Percentiles rank a stretch among this genome's conserved stretches.
Conservation (phyloP, 2,113 vertebrate genomes). For the Hoplias malabaricus region DNA sequence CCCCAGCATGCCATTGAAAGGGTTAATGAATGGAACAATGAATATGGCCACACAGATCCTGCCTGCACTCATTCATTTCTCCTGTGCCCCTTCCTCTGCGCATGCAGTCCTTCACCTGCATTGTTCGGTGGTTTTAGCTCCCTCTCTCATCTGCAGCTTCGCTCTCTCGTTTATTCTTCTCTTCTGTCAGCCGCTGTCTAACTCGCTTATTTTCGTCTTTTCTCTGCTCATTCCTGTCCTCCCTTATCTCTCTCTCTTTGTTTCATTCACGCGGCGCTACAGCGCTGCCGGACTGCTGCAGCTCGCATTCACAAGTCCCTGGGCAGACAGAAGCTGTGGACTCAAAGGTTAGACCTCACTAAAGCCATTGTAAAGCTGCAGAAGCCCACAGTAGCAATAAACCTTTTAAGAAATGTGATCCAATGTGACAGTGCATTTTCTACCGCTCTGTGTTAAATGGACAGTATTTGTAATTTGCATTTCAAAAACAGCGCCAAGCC, state of each 20-base stretch:
- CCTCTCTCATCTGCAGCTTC: slow-evolving; percentile 27
- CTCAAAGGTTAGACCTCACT: neutral
- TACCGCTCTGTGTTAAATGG: too few relatives aligned
- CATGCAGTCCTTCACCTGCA: slow-evolving; percentile 10
- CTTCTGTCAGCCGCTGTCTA: slow-evolving; percentile 36
- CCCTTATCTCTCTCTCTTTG: slow-evolving; percentile 17
- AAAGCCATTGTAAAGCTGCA: neutral
- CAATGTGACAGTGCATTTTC: too few relatives aligned
- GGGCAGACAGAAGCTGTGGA: neutral
- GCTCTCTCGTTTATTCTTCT: slow-evolving; percentile 17
- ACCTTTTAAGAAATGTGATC: too few relatives aligned
- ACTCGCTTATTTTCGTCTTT: slow-evolving; percentile 32
- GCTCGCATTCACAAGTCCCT: neutral
- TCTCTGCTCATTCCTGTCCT: slow-evolving; percentile 19
- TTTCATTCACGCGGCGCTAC: slow-evolving; percentile 13
- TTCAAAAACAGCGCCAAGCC: too few relatives aligned
- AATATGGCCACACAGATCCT: slow-evolving; percentile 16
- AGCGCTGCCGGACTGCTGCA: slow-evolving; percentile 4
- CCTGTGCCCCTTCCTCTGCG: neutral
- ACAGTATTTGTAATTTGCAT: too few relatives aligned
- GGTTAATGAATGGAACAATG: slow-evolving; percentile 24
- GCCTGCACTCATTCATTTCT: slow-evolving; percentile 14
- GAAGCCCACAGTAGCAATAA: neutral
- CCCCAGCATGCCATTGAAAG: too few relatives aligned
- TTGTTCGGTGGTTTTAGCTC: slow-evolving; percentile 1